phyloP scores from a whole-genome alignment of 2,797 vertebrate genomes.

The Chelidonichthys spinosus region DNA sequence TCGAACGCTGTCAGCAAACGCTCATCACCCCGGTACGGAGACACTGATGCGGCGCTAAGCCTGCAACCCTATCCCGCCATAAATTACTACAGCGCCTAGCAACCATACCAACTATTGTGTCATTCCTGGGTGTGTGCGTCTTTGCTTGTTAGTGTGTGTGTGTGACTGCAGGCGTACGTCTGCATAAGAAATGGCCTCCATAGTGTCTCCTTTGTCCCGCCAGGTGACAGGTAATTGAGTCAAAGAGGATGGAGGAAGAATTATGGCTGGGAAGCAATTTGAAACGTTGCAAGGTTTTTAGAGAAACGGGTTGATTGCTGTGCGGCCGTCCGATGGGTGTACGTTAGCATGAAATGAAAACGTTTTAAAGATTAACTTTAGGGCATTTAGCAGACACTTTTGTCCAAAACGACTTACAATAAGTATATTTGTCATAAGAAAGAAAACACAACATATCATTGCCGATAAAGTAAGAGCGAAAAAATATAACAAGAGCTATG shows the following conservation, averaged over 20 bases:
- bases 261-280: conserved; percentile 76
- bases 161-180: conserved; percentile 42
- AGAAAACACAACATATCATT: too few relatives aligned
- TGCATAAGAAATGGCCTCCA: conserved; percentile 60
- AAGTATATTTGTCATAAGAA: too few relatives aligned
- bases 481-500: too few relatives aligned
- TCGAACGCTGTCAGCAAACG: conserved; percentile 40
- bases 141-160: conserved; percentile 18
- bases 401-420: too few relatives aligned
- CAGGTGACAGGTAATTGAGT: conserved; percentile 79
- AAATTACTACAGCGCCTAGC: conserved; percentile 70
- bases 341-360: conserved; percentile 33
- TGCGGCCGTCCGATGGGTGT: conserved; percentile 52
- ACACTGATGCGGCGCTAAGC: conserved; percentile 62
- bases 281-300: conserved; percentile 69
- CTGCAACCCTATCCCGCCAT: conserved; percentile 71
- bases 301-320: conserved; percentile 76
- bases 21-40: conserved; percentile 65
- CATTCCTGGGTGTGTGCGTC: conserved; percentile 16
- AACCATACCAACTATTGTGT: conserved; percentile 67
- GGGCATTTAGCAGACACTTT: too few relatives aligned
- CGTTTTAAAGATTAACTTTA: too few relatives aligned
- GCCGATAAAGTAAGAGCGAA: too few relatives aligned
- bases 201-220: conserved; percentile 70
- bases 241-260: conserved; percentile 74